phyloP scores from a whole-genome alignment of 2,888 invertebrate species.

The Dastarcus helophoroides region DNA sequence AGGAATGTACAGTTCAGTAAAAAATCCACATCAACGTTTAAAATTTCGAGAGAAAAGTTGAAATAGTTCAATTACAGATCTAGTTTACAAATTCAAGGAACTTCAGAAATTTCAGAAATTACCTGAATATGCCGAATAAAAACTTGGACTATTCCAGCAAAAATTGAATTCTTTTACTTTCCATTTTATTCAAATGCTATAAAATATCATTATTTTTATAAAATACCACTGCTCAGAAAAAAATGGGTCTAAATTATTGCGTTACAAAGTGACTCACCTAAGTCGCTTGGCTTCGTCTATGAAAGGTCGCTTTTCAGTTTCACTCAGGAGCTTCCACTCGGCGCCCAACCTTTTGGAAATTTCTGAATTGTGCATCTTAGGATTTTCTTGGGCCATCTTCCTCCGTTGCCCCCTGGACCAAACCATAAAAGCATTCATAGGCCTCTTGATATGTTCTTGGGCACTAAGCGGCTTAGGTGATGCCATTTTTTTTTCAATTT shows the following conservation, averaged over 20 bases:
- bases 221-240: slow-evolving; percentile 9
- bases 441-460: slow-evolving; percentile 58
- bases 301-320: slow-evolving; percentile 78
- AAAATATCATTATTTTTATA: not conserved
- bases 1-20: too few relatives aligned
- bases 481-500: slow-evolving; percentile 18
- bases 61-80: too few relatives aligned
- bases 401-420: slow-evolving; percentile 82
- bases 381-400: slow-evolving; percentile 89
- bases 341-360: slow-evolving; percentile 78
- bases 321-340: slow-evolving; percentile 80
- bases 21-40: too few relatives aligned
- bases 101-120: too few relatives aligned
- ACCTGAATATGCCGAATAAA: too few relatives aligned
- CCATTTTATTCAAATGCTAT: too few relatives aligned
- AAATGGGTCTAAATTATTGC: too few relatives aligned
- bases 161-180: too few relatives aligned
- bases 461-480: slow-evolving; percentile 31
- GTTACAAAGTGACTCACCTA: slow-evolving; percentile 62
- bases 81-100: too few relatives aligned
- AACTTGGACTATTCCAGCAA: too few relatives aligned
- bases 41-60: too few relatives aligned
- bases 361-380: slow-evolving; percentile 90
- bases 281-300: slow-evolving; percentile 84
- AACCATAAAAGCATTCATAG: slow-evolving; percentile 80